phyloP scores from a whole-genome alignment of 2,797 vertebrate genomes.

The Cercopithecus mitis region DNA sequence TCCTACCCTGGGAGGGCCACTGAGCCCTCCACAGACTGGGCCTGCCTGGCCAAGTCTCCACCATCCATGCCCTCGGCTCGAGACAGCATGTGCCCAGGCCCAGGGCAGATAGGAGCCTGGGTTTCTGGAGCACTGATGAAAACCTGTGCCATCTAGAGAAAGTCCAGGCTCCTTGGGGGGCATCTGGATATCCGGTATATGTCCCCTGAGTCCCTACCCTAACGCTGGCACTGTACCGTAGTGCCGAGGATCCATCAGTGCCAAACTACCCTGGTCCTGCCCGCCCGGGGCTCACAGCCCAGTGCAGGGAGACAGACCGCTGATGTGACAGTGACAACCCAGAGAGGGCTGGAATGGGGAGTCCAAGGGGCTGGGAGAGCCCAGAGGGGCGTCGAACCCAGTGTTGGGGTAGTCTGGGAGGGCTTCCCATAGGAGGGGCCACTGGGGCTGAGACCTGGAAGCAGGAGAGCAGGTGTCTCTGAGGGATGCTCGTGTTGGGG shows the following conservation, averaged over 20 bases:
- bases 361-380: background rate
- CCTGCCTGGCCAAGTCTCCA: accelerated
- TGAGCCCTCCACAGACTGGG: background rate
- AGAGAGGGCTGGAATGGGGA: background rate
- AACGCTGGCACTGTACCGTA: background rate
- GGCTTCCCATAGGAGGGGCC: background rate
- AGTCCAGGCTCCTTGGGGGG: background rate
- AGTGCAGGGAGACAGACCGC: background rate
- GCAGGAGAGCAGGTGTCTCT: background rate
- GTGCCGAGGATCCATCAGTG: too few species aligned
- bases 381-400: background rate
- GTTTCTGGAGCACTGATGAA: background rate
- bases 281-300: background rate
- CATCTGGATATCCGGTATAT: accelerated
- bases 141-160: background rate
- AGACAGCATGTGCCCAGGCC: background rate
- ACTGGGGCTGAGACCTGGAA: background rate
- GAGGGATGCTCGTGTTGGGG: background rate
- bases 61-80: too few species aligned
- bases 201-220: too few species aligned
- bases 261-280: background rate
- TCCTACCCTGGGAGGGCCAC: background rate
- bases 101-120: background rate
- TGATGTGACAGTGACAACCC: background rate
- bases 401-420: background rate